phyloP scores from a whole-genome alignment of 2,797 vertebrate species.

The Vireo griseus region DNA sequence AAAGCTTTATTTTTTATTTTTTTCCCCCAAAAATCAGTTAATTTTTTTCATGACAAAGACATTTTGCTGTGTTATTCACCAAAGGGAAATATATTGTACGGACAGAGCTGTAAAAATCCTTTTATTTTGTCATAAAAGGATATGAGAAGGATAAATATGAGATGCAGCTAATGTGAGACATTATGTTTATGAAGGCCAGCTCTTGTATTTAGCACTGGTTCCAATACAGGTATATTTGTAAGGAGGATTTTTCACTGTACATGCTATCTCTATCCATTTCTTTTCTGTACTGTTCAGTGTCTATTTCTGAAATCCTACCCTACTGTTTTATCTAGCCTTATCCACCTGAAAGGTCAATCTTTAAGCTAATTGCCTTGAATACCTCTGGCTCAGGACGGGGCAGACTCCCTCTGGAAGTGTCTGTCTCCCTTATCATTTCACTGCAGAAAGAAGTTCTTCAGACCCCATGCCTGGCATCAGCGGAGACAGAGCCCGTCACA shows the following conservation, averaged over 20 bases:
- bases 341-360: neutral
- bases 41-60: neutral
- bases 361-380: conserved; percentile 27
- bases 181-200: neutral
- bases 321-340: neutral
- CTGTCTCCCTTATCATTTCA: neutral
- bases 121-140: neutral
- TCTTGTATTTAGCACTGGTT: neutral
- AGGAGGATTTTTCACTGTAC: neutral
- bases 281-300: neutral
- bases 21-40: neutral
- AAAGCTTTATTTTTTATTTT: neutral
- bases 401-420: neutral
- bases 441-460: neutral
- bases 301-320: neutral
- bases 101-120: neutral
- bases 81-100: neutral
- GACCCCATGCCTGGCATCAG: neutral
- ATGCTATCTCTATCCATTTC: neutral
- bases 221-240: neutral
- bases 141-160: neutral
- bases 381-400: neutral
- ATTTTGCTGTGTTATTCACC: neutral
- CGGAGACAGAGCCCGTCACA: neutral
- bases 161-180: neutral